Evolutionary conservation across 2,797 vertebrate species (phyloP).

Genomic region (Acipenser oxyrinchus): DNA sequence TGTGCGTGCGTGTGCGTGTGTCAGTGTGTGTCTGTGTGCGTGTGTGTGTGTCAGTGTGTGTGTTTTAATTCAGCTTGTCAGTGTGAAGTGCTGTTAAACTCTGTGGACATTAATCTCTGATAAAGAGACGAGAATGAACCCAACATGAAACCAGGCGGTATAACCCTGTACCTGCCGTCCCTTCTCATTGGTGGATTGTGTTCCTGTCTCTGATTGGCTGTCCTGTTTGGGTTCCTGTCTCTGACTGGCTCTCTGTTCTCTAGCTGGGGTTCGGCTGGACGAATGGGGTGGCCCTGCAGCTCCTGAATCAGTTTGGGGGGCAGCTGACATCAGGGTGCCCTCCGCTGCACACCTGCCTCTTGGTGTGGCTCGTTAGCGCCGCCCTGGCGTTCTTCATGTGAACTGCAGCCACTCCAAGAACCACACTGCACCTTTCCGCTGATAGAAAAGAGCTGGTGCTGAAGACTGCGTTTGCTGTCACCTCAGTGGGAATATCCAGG

Average conservation of each 20-base stretch:
- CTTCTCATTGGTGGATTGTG: background rate
- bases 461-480: too few relatives aligned
- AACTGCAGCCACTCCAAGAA: slow-evolving; percentile 20
- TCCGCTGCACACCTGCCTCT: slow-evolving; percentile 19
- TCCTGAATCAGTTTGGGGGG: slow-evolving; percentile 57
- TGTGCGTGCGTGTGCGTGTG: slow-evolving; percentile 10
- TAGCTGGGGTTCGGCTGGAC: slow-evolving; percentile 78
- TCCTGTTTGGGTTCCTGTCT: slow-evolving; percentile 1
- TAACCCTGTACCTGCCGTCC: background rate
- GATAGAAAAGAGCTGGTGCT: too few relatives aligned
- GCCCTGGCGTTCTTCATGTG: slow-evolving; percentile 27
- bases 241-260: slow-evolving; percentile 6
- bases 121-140: too few relatives aligned
- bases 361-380: slow-evolving; percentile 35
- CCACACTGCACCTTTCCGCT: too few relatives aligned
- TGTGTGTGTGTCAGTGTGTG: background rate
- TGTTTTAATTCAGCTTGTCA: background rate
- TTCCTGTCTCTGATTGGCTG: background rate
- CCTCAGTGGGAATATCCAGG: too few relatives aligned
- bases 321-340: slow-evolving; percentile 45
- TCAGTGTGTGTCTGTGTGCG: slow-evolving; percentile 26
- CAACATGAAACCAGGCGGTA: background rate
- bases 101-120: background rate
- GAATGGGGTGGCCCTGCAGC: slow-evolving; percentile 61
- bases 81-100: background rate